Base-by-base conservation (phyloP, 2,797 vertebrate genomes). In the Bovichtus variegatus region DNA sequence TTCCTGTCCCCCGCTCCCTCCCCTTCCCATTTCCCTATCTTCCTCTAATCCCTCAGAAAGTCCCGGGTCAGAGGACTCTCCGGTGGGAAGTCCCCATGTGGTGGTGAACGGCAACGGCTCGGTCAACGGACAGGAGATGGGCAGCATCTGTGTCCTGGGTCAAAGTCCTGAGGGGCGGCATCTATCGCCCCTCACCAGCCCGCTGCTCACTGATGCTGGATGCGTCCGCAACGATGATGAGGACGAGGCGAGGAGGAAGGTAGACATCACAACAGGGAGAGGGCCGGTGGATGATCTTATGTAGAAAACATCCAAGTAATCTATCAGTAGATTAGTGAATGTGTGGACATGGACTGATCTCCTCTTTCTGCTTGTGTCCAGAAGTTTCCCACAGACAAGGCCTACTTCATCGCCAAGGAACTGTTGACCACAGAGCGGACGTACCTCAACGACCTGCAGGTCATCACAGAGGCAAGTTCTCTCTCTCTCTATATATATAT, bases 371-470 rank as follows among this genome's bases (percentile, higher is more conserved):
- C 88, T 86, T 87, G 83, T 93, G 94, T 92, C 74, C 94, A 99
- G 98, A 96, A 96, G 91, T 97, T 96, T 94, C 98, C 97, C 23
- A 94, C 96, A 13, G 98, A 99, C 92, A 98, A 98, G 86, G 96
- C 97, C 3, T 99, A 99, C 90, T 99, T 97, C 94, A 98, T 99
- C 19, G 97, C 97, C 73, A 99, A 99, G 89, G 98, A 99, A 75
- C 95, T 96, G 44, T 95, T 98, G 0, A 97, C 97, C 61, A 99
- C 98, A 0, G 98, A 99, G 89, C 94, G 97, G 78, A 99, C 98
- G 0, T 98, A 97, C 93, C 95, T 99, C 93, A 99, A 98, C 92
- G 98, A 99, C 84, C 96, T 99, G 49, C 97, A 99, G 90, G 98
- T 99, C 83, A 94, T 99, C 91, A 98, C 97, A 5, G 94, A 95